Conservation (phyloP, 92 coral and sea anemone species). For the Heteractis magnifica region DNA sequence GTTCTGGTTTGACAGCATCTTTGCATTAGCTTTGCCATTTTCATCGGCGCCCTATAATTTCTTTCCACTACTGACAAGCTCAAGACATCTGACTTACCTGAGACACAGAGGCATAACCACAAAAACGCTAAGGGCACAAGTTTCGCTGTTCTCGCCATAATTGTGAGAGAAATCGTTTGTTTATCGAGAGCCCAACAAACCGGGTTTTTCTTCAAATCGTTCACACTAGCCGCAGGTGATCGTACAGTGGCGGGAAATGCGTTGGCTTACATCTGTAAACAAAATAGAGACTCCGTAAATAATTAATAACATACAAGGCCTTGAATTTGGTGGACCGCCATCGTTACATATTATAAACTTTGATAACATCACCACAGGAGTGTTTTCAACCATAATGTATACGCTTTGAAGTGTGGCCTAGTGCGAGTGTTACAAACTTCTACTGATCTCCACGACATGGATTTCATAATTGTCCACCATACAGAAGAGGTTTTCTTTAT, state of each 20-base stretch:
- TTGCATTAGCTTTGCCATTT: background rate
- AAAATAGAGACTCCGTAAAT: conserved; percentile 58
- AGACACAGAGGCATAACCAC: background rate
- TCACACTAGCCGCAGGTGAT: conserved; percentile 45
- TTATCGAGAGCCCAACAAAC: background rate
- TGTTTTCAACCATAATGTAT: background rate
- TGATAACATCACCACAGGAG: conserved; percentile 15
- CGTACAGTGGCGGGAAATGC: conserved; percentile 33
- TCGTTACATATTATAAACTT: conserved; percentile 1
- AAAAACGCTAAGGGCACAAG: background rate
- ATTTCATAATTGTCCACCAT: conserved; percentile 2
- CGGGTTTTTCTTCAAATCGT: conserved; percentile 3
- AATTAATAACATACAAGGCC: conserved; percentile 58
- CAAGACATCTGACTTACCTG: background rate
- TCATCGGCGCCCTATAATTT: background rate
- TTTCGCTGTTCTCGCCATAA: conserved; percentile 3
- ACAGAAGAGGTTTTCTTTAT: background rate
- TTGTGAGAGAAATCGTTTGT: background rate
- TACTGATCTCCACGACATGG: background rate
- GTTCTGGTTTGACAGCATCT: background rate
- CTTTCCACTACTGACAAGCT: no score
- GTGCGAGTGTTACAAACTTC: background rate
- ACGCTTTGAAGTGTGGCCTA: background rate
- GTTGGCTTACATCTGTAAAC: conserved; percentile 58
- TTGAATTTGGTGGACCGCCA: background rate